Base-by-base conservation (phyloP, 2,888 invertebrate species). In the Bembecia ichneumoniformis region DNA sequence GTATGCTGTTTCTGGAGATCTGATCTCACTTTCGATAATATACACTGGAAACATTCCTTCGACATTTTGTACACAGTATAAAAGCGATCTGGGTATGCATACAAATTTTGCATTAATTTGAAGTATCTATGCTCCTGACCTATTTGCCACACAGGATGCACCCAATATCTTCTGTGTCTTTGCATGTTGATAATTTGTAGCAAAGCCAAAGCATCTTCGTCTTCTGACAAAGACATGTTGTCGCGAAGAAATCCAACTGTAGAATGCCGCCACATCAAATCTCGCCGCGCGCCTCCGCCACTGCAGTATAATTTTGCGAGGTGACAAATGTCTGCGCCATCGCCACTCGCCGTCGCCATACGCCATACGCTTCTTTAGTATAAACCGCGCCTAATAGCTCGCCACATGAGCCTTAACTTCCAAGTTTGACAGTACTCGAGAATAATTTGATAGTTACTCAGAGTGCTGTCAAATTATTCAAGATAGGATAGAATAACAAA, bases 141-240 rank as follows among this genome's bases (percentile, higher is more conserved):
- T 16, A 44, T 43, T 48, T 48, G 17, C 48, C 48, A 43, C 43
- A 48, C 48, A 28, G 48, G 40, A 40, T 48, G 48, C 43, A 48
- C 43, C 28, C 48, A 48, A 48, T 44, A 44, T 48, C 48, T 43
- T 48, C 34, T 47, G 34, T n/a, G n/a, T 17, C 13, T 48, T 16
- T 47, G 45, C 34, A 46, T 55, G 61, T 58, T 45, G 54, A 58
- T 58, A 57, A 53, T 7, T 35, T 35, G 35, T 11, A 35, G 35
- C 35, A 35, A 48, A 36, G 35, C 11, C 28, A 13, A 43, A 34
- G 49, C 46, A 48, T 48, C 43, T 47, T 52, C 52, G 35, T 35
- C 1, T 35, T 35, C 35, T 35, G 35, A 35, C 11, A 11, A 35
- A 35, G 35, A 35, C 35, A 35, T 35, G 1, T 11, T 35, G 11